Percentiles rank a stretch among this genome's conserved stretches.
Conservation (phyloP, 2,797 vertebrate species). For the Clarias fuscus region DNA sequence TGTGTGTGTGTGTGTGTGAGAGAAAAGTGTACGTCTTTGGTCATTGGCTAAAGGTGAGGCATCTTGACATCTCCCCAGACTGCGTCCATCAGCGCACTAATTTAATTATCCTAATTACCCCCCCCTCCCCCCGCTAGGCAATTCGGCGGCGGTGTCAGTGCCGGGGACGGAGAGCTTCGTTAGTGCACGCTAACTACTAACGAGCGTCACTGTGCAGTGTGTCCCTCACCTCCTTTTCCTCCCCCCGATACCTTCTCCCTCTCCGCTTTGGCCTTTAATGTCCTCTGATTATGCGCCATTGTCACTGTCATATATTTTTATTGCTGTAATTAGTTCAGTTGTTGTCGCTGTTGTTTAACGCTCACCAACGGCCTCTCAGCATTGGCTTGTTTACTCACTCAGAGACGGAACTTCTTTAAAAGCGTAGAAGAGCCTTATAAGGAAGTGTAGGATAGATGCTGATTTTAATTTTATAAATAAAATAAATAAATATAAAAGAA, state of each 20-base stretch:
- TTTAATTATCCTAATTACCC: constrained; percentile 81
- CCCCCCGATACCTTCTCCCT: neutral
- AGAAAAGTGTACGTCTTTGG: constrained; percentile 2
- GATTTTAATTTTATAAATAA: too few relatives aligned
- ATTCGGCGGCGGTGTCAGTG: constrained; percentile 58
- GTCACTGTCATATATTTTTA: constrained; percentile 52
- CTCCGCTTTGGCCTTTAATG: constrained; percentile 37
- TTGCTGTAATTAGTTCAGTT: constrained; percentile 52
- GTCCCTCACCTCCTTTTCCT: neutral
- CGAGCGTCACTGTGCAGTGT: constrained; percentile 59
- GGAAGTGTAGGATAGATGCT: too few relatives aligned
- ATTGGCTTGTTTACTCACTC: constrained; percentile 2
- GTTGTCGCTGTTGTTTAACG: constrained; percentile 37
- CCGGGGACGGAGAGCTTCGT: constrained; percentile 63
- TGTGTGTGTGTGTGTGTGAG: constrained; percentile 8
- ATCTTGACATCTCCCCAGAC: constrained; percentile 68
- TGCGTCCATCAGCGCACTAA: constrained; percentile 75
- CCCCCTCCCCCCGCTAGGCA: constrained; percentile 24
- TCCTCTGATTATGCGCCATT: constrained; percentile 52
- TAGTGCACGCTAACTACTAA: constrained; percentile 67
- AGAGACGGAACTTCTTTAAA: neutral
- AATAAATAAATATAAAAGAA: too few relatives aligned
- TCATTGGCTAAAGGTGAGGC: constrained; percentile 50
- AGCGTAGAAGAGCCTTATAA: neutral
- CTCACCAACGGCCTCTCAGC: constrained; percentile 24